Evolutionary conservation across 1,140 invertebrate species (phyloP).

Genomic region (Leptonema lineaticorne): DNA sequence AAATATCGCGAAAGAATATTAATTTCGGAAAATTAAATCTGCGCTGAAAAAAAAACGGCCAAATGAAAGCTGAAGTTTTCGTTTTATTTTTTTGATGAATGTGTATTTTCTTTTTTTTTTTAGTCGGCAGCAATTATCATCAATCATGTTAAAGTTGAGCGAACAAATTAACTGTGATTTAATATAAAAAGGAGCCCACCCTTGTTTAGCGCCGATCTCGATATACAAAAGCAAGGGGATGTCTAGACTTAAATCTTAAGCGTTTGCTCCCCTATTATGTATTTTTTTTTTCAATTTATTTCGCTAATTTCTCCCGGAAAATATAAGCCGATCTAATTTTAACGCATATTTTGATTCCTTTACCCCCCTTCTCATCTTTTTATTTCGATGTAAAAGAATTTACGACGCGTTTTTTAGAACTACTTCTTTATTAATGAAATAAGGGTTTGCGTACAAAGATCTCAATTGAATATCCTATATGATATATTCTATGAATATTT

Average conservation of each 20-base stretch:
- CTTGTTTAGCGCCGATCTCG: not conserved
- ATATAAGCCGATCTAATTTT: conserved; percentile 14
- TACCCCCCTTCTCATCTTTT: not conserved
- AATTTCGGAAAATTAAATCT: no score
- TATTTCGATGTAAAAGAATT: no score
- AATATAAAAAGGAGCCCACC: conserved; percentile 15
- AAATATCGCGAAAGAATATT: no score
- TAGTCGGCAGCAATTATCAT: conserved; percentile 21
- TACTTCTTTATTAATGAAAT: no score
- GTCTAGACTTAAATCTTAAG: not conserved
- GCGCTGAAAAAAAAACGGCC: no score
- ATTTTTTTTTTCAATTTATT: conserved; percentile 11
- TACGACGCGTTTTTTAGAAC: no score
- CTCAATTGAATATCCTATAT: no score
- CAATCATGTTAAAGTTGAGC: conserved; percentile 30
- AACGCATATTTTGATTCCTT: not conserved
- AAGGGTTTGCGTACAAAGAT: no score
- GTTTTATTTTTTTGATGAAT: conserved; percentile 20
- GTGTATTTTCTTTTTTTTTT: conserved; percentile 22
- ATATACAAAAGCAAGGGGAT: not conserved
- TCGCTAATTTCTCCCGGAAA: conserved; percentile 25
- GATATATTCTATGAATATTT: no score
- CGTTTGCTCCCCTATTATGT: not conserved
- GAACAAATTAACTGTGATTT: conserved; percentile 28
- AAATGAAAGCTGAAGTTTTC: no score